Evolutionary conservation across 2,797 vertebrate genomes (phyloP).

Genomic region (Oceanodroma leucorhoa): DNA sequence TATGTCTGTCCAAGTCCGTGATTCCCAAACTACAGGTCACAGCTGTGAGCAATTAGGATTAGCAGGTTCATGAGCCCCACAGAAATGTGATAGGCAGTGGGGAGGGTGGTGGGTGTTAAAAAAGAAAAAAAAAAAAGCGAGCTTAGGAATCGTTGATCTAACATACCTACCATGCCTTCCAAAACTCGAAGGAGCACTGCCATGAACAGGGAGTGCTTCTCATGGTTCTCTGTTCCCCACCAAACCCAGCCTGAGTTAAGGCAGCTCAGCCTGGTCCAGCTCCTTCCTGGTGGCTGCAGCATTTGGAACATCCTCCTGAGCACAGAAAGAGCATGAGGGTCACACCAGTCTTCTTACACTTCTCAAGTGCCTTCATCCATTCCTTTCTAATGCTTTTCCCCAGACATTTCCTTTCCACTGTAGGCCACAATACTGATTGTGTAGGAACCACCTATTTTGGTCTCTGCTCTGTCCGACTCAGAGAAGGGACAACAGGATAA

Average conservation of each 20-base stretch:
- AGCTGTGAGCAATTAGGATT: background rate
- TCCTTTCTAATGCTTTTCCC: background rate
- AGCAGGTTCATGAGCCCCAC: background rate
- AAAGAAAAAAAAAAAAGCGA: accelerated
- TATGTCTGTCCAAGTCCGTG: background rate
- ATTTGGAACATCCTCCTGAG: background rate
- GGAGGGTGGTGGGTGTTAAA: background rate
- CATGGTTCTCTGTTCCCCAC: background rate
- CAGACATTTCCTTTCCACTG: background rate
- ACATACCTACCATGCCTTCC: background rate
- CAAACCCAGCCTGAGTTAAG: background rate
- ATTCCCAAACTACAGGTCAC: background rate
- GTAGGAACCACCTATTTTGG: background rate
- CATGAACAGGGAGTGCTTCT: background rate
- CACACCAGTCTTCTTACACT: background rate
- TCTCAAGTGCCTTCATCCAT: background rate
- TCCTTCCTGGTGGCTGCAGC: background rate
- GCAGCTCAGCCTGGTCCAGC: background rate
- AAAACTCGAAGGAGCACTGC: background rate
- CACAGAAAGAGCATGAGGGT: background rate
- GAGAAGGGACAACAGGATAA: background rate
- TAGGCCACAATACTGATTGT: background rate
- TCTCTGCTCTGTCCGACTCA: background rate
- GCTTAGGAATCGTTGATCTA: background rate
- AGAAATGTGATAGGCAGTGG: background rate